phyloP scores from a whole-genome alignment of 64 coral and sea anemone genomes.

The Montipora sp. region DNA sequence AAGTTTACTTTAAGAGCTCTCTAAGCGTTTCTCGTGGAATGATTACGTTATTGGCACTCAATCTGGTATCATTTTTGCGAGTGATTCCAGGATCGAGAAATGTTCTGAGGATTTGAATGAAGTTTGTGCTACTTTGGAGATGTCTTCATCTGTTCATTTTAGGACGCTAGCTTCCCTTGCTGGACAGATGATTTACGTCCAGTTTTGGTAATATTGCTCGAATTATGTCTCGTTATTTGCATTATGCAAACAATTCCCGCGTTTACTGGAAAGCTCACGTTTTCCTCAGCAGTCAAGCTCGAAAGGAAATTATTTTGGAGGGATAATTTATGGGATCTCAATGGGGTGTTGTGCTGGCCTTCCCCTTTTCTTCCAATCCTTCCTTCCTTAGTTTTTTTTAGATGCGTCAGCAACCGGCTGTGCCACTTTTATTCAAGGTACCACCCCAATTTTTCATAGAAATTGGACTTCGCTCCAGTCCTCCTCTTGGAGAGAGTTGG shows the following conservation, averaged over 20 bases:
- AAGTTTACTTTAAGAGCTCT: no score
- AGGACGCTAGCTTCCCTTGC: not conserved
- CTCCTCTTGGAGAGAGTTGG: no score
- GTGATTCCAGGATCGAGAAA: not conserved
- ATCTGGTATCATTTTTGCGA: not conserved
- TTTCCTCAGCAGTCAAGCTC: not conserved
- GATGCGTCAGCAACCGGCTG: no score
- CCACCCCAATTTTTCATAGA: no score
- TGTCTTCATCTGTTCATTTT: not conserved
- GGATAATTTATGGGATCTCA: not conserved
- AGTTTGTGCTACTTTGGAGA: not conserved
- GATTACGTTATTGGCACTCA: not conserved
- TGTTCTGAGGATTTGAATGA: not conserved
- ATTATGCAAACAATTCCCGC: not conserved
- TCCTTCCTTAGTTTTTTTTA: no score
- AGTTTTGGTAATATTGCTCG: not conserved
- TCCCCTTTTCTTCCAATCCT: no score
- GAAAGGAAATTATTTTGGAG: not conserved
- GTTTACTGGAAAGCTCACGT: not conserved
- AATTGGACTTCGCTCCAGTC: no score
- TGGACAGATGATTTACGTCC: not conserved
- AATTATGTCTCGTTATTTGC: not conserved
- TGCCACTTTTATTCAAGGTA: no score
- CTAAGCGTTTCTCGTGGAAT: no score
- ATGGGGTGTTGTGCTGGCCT: not conserved